phyloP scores from a whole-genome alignment of 2,797 vertebrate genomes.

The Protonibea diacanthus region DNA sequence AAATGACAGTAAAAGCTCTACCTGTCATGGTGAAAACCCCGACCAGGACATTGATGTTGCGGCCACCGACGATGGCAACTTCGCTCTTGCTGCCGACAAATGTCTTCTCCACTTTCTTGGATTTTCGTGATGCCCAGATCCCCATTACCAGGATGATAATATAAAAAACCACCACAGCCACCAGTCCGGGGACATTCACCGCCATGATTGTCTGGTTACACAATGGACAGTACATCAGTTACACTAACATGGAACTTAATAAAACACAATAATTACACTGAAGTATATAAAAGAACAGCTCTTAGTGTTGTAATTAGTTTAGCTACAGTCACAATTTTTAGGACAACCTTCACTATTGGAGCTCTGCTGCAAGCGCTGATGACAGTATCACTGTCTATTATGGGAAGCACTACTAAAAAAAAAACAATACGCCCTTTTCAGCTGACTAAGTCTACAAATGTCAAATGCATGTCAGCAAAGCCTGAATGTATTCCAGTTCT shows the following conservation, averaged over 20 bases:
- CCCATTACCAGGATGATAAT: conserved; percentile 67
- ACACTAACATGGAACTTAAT: neutral
- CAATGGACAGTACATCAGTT: conserved; percentile 3
- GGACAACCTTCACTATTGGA: neutral
- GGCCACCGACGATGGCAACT: conserved; percentile 72
- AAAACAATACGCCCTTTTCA: neutral
- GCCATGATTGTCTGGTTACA: conserved; percentile 60
- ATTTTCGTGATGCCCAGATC: conserved; percentile 76
- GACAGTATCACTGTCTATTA: neutral
- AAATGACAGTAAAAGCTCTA: conserved; percentile 19
- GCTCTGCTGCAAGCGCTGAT: neutral
- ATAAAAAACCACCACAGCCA: conserved; percentile 68
- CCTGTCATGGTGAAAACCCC: conserved; percentile 81
- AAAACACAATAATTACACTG: neutral
- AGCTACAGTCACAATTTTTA: neutral
- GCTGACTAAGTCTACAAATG: neutral
- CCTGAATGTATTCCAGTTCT: neutral
- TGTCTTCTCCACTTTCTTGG: conserved; percentile 68
- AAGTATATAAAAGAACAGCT: neutral
- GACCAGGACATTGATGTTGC: conserved; percentile 72
- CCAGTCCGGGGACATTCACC: conserved; percentile 62
- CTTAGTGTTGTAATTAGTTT: neutral
- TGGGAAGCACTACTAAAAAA: neutral
- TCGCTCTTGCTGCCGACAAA: conserved; percentile 66
- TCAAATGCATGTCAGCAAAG: no score